These are phyloP conservation scores for Anarsia innoxiella DNA, from an alignment of 2,888 invertebrate species.

Conservation along the genomic window DNA sequence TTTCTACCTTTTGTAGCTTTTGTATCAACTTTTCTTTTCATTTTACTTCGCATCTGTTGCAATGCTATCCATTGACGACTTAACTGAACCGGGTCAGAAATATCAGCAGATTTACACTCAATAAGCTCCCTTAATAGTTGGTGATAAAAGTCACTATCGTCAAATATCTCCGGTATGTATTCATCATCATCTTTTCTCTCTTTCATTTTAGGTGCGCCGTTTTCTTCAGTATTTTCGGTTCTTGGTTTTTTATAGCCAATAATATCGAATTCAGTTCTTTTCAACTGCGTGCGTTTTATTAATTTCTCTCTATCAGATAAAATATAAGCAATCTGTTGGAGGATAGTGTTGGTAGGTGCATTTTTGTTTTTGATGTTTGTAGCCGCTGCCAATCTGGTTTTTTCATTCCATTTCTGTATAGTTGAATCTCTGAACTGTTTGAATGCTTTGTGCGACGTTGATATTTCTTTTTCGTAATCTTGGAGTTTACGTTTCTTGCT, in stretches of 20 bases:
- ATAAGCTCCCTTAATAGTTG: slow-evolving; percentile 93
- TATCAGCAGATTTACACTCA: slow-evolving; percentile 89
- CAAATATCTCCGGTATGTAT: slow-evolving; percentile 90
- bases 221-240: slow-evolving; percentile 20
- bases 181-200: slow-evolving; percentile 70
- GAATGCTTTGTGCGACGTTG: slow-evolving; percentile 76
- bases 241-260: slow-evolving; percentile 70
- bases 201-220: slow-evolving; percentile 28
- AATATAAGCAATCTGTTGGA: slow-evolving; percentile 90
- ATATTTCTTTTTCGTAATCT: slow-evolving; percentile 76
- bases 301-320: slow-evolving; percentile 85
- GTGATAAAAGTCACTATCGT: slow-evolving; percentile 98
- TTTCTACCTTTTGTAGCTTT: slow-evolving; percentile 96
- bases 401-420: slow-evolving; percentile 96
- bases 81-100: slow-evolving; percentile 89
- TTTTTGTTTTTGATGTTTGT: slow-evolving; percentile 77
- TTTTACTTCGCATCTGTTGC: slow-evolving; percentile 92
- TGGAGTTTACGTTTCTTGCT: slow-evolving; percentile 71
- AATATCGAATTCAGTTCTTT: slow-evolving; percentile 82
- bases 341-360: slow-evolving; percentile 77
- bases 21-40: slow-evolving; percentile 95
- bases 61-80: slow-evolving; percentile 94
- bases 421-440: slow-evolving; percentile 83
- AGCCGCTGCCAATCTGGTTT: slow-evolving; percentile 84
- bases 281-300: slow-evolving; percentile 85